Percentiles rank a stretch among this genome's conserved stretches.
phyloP scores from a whole-genome alignment of 2,888 invertebrate species.

The Hypsopygia costalis region DNA sequence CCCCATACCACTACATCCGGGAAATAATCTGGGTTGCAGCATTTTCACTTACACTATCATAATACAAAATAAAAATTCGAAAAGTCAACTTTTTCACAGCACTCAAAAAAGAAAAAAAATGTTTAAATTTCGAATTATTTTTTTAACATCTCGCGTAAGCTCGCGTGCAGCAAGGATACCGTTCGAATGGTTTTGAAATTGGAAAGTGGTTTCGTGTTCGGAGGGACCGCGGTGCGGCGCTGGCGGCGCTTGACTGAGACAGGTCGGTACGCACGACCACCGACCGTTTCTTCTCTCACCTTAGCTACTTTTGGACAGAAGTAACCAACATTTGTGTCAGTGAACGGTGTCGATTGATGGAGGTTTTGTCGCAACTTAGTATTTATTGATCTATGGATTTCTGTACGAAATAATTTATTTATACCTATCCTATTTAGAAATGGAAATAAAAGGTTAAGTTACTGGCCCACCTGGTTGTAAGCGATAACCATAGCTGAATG shows the following conservation, averaged over 20 bases:
- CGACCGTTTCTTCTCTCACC: conserved; percentile 39
- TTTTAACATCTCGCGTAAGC: conserved; percentile 24
- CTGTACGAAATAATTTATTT: too few species aligned
- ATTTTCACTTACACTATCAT: conserved; percentile 49
- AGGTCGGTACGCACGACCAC: conserved; percentile 34
- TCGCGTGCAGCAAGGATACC: conserved; percentile 21
- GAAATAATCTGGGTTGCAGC: conserved; percentile 65
- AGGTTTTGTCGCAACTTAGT: too few species aligned
- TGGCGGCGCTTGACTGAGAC: conserved; percentile 52
- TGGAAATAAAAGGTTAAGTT: too few species aligned
- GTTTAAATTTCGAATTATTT: conserved; percentile 18
- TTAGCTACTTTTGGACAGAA: conserved; percentile 18
- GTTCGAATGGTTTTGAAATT: conserved; percentile 19
- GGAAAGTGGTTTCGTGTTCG: conserved; percentile 14
- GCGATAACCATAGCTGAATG: too few species aligned
- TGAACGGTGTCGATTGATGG: conserved; percentile 1
- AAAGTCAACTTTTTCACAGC: conserved; percentile 32
- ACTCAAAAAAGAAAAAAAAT: conserved; percentile 27
- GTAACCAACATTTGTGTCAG: conserved; percentile 7
- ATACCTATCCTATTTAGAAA: too few species aligned
- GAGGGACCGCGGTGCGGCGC: conserved; percentile 37
- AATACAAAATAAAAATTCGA: conserved; percentile 32
- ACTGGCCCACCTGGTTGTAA: too few species aligned
- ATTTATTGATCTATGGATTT: too few species aligned
- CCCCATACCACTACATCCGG: conserved; percentile 45